These are phyloP conservation scores for Deilephila elpenor DNA, from an alignment of 2,888 invertebrate species.

Conservation along the genomic window DNA sequence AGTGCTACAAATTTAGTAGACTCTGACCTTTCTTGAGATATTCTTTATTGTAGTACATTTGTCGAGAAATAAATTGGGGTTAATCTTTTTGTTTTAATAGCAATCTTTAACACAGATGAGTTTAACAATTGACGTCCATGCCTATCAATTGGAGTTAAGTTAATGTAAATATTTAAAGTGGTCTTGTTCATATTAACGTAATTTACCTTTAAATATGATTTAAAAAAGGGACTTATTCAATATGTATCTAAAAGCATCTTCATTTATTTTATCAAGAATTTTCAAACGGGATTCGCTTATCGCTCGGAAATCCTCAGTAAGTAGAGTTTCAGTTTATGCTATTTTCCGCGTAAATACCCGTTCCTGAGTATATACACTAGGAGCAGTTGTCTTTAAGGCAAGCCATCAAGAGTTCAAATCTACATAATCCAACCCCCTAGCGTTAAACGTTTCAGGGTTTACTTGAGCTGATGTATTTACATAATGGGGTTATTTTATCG, in stretches of 20 bases:
- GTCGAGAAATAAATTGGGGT: neutral
- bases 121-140: too few species aligned
- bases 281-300: too few species aligned
- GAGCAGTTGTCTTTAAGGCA: neutral
- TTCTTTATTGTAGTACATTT: neutral
- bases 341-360: neutral
- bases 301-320: too few species aligned
- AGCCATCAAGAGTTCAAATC: slow-evolving; percentile 3
- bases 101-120: too few species aligned
- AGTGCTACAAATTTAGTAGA: slow-evolving; percentile 19
- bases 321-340: neutral
- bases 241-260: too few species aligned
- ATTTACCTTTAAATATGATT: too few species aligned
- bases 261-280: too few species aligned
- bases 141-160: too few species aligned
- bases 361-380: neutral
- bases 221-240: too few species aligned
- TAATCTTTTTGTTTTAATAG: too few species aligned
- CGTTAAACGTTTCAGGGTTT: neutral
- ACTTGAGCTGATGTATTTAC: neutral
- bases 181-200: too few species aligned
- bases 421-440: neutral
- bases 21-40: neutral
- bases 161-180: too few species aligned
- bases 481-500: neutral